Evolutionary conservation across 2,797 vertebrate species (phyloP), one percentile per base, ranked within the genome.

Genomic region (Pygocentrus nattereri): DNA sequence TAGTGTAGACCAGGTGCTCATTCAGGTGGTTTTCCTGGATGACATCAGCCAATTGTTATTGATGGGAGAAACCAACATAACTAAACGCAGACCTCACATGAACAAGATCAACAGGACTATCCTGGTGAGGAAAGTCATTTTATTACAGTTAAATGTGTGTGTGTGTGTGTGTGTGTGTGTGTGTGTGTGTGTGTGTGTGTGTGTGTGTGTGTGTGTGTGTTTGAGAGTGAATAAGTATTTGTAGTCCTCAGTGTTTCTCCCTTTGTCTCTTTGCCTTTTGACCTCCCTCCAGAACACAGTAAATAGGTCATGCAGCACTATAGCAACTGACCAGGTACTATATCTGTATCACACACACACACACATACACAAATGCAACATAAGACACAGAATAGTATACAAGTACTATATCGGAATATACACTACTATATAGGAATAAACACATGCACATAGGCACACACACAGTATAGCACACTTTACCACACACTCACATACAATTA

Each of bases 11-110:
- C 95, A 95, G 81, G 95, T 93, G 89, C 95, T 96, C 92, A 93
- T 96, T 93, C 96, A 96, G 93, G 95, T 96, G 94, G 94, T 95
- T 91, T 95, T 96, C 93, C 92, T 96, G 89, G 95, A 96, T 91
- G 95, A 96, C 88, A 92, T 95, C 87, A 93, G 94, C 93, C 95
- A 95, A 88, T 95, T 94, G 90, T 91, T 95, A 87, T 91, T 95
- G 90, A 95, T 94, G 93, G 95, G 93, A 92, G 95, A 96, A 94
- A 95, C 95, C 90, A 95, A 94, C 90, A 93, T 94, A 90, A 93
- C 93, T 86, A 94, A 94, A 71, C 93, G 94, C 84, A 95, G 94
- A 87, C 95, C 95, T 92, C 94, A 94, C 86, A 94, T 93, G 90
- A 95, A 88, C 92, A 95, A 96, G 89, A 96, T 92, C 88, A 94